Conservation (phyloP, 2,113 vertebrate genomes). For the Clarias gariepinus region DNA sequence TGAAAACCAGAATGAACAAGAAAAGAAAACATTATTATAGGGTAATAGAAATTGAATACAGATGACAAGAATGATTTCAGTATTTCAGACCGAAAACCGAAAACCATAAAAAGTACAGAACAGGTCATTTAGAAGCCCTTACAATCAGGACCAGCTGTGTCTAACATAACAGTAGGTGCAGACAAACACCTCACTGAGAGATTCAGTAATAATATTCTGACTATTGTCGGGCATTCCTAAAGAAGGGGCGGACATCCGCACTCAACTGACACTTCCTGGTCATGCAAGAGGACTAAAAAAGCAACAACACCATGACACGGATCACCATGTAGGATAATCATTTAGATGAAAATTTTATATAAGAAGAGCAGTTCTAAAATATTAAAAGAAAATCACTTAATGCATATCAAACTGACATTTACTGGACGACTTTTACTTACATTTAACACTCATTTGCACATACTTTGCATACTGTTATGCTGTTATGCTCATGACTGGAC, state of each 20-base stretch:
- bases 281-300: not conserved
- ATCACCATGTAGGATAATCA: not conserved
- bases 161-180: not conserved
- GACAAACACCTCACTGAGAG: not conserved
- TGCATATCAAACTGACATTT: not conserved
- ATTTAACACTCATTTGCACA: not conserved
- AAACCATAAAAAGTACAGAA: not conserved
- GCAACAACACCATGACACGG: not conserved
- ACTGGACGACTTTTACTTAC: not conserved
- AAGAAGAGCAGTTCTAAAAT: not conserved
- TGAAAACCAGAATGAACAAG: not conserved
- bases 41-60: not conserved
- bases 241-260: conserved; percentile 9
- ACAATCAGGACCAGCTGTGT: not conserved
- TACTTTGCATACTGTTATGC: not conserved
- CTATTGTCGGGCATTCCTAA: not conserved
- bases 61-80: not conserved
- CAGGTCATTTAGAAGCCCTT: not conserved
- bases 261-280: conserved; percentile 24
- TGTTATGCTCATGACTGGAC: too few relatives aligned
- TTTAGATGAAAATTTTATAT: not conserved
- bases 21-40: not conserved
- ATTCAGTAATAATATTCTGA: not conserved
- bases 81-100: conserved; percentile 23
- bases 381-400: not conserved